Conservation (phyloP, 1,140 invertebrate species). For the Pseudoatta argentina region DNA sequence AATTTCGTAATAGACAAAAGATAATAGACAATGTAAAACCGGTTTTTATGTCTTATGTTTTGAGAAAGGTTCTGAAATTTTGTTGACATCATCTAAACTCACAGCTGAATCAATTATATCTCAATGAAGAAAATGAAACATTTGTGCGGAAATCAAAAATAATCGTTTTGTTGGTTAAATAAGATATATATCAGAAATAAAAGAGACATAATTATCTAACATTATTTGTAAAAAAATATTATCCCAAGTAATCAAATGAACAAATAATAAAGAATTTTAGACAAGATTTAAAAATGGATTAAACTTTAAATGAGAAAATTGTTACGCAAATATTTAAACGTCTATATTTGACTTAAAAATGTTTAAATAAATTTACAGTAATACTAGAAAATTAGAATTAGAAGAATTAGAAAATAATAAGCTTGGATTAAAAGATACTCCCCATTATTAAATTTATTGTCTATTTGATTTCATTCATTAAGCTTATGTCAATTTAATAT, state of each 20-base stretch:
- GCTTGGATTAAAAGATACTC: background rate
- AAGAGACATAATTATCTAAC: background rate
- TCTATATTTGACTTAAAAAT: background rate
- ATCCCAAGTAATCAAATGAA: background rate
- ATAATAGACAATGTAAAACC: background rate
- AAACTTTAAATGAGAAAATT: background rate
- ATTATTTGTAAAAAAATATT: background rate
- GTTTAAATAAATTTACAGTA: background rate
- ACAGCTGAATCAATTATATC: background rate
- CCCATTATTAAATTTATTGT: background rate
- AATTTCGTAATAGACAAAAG: background rate
- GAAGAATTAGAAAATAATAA: background rate
- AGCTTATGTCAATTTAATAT: background rate
- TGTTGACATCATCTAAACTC: background rate
- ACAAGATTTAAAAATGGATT: background rate
- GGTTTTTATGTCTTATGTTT: conserved; percentile 12
- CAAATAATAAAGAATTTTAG: background rate
- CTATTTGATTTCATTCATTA: background rate
- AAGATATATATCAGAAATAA: background rate
- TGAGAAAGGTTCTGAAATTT: background rate
- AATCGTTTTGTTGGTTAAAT: background rate
- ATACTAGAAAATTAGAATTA: background rate
- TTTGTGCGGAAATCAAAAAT: background rate
- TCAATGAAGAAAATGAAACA: background rate
- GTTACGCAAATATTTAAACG: background rate